Conservation (phyloP, 2,888 invertebrate genomes). For the Lasioglossum pauxillum region DNA sequence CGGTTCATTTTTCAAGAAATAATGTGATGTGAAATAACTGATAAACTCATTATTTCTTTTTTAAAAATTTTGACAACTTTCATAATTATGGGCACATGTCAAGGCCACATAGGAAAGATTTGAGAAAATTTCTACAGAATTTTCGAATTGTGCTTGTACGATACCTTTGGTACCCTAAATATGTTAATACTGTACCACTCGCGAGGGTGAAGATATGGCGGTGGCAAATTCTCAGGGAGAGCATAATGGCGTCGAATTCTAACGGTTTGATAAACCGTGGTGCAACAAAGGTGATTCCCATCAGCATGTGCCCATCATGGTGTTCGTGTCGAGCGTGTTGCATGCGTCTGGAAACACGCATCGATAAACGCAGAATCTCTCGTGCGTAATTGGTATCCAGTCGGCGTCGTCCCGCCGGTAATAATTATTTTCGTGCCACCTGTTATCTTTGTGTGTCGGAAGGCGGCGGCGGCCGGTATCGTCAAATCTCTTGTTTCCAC, state of each 20-base stretch:
- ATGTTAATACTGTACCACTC: too few relatives aligned
- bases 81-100: too few relatives aligned
- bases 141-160: too few relatives aligned
- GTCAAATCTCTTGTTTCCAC: constrained; percentile 37
- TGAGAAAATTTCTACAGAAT: too few relatives aligned
- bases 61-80: too few relatives aligned
- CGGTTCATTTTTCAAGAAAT: too few relatives aligned
- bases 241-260: neutral
- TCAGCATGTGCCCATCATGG: neutral
- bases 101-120: too few relatives aligned
- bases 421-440: constrained; percentile 39
- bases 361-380: constrained; percentile 32
- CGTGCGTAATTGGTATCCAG: constrained; percentile 26
- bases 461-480: constrained; percentile 16
- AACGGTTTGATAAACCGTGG: neutral
- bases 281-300: constrained; percentile 24
- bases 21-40: too few relatives aligned
- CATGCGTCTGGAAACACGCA: constrained; percentile 10
- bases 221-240: neutral
- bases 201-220: too few relatives aligned
- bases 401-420: neutral
- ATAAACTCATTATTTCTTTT: too few relatives aligned
- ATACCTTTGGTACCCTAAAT: too few relatives aligned
- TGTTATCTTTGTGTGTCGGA: constrained; percentile 33
- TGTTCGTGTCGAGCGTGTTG: neutral